Evolutionary conservation across 2,888 invertebrate genomes (phyloP), one percentile per base, ranked within the genome.

Genomic region (Steinernema hermaphroditum): DNA sequence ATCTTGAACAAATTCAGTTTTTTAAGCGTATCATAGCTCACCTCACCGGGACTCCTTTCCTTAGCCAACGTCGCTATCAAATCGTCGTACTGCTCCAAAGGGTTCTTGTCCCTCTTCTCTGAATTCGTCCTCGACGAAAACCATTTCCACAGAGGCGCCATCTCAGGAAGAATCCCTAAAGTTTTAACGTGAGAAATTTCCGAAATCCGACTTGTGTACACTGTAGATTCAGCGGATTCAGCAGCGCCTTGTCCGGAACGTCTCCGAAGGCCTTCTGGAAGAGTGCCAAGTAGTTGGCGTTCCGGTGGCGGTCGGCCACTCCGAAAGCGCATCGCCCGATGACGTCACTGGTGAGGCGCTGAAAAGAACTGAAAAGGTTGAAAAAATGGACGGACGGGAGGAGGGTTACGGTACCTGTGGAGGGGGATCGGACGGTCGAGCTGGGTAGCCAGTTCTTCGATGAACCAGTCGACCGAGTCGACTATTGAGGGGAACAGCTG

Each of bases 271-370:
- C 46, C 22, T 69, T 49, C 43, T 68, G 68, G 57, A 72, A 68
- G 9, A 44, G 57, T n/a, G 41, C 14, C 22, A 69, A 49, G 54
- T 72, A 69, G 32, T 72, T 29, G 27, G 72, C 34, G 37, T 68
- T 54, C 16, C 68, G 29, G 0, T 4, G 29, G 27, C 46, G 57
- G 19, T 44, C 54, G n/a, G 14, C 46, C 29, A 72, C 69, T 16
- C 81, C 81, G 68, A 80, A 81, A 12, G 78, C 80, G 62, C 81
- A 81, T 72, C 79, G 69, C 0, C 76, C 78, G 32, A 81, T 46
- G 1, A 81, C 79, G 32, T 78, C 77, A 6, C 80, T 79, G 0
- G 81, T 81, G 41, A 80, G 79, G 32, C 77, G 78, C 77, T 81
- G 81, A 49, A 81, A 81, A 9, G 80, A 44, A 70, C 81, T 81